Percentiles rank a stretch among this genome's conserved stretches.
Conservation (phyloP, 2,888 invertebrate genomes). For the Ormyrus pomaceus region DNA sequence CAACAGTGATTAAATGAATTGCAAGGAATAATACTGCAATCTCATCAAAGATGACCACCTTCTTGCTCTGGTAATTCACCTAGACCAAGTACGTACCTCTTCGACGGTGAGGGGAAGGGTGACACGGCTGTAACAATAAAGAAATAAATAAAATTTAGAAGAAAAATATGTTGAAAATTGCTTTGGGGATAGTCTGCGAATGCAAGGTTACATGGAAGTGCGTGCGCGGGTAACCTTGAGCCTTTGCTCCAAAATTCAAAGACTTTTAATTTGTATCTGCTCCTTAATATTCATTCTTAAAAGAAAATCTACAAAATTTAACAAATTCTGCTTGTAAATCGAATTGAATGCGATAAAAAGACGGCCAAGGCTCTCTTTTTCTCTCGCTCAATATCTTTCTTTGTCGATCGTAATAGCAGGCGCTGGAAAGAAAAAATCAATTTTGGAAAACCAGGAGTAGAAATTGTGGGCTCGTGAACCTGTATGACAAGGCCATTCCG, state of each 20-base stretch:
- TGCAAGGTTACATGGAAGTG: slow-evolving; percentile 17
- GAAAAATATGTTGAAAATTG: not conserved
- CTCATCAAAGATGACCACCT: slow-evolving; percentile 6
- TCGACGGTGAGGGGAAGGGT: slow-evolving; percentile 97
- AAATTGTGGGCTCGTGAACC: not conserved
- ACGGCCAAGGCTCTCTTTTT: no score
- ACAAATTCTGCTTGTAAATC: not conserved
- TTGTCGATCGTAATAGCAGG: no score
- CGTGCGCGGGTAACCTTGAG: slow-evolving; percentile 36
- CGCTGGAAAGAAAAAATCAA: not conserved
- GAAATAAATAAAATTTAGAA: slow-evolving; percentile 1
- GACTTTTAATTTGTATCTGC: not conserved
- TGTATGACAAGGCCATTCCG: not conserved
- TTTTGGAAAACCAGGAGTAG: not conserved
- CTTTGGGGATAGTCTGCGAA: not conserved
- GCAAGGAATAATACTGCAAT: slow-evolving; percentile 55
- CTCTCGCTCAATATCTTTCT: no score
- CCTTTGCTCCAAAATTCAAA: slow-evolving; percentile 32
- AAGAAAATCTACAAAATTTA: not conserved
- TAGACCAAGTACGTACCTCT: slow-evolving; percentile 84
- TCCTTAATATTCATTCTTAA: not conserved
- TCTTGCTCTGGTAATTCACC: not conserved
- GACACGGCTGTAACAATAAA: slow-evolving; percentile 86
- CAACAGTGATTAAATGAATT: slow-evolving; percentile 64
- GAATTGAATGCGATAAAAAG: no score